Base-by-base conservation (phyloP, 2,113 vertebrate genomes). In the Sebastes schlegelii region DNA sequence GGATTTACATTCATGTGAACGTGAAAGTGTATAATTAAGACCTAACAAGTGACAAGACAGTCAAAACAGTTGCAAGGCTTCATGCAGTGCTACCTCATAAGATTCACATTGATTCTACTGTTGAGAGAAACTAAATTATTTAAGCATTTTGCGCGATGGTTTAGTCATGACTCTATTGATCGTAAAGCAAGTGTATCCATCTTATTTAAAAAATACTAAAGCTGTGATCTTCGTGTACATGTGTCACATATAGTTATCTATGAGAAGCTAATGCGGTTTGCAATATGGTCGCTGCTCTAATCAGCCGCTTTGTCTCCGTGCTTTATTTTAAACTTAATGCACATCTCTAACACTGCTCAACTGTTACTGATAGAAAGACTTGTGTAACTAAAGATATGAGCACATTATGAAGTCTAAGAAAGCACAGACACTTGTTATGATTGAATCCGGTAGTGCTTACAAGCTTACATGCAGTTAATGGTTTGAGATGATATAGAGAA, bases 381-480 rank as follows among this genome's bases (percentile, higher is more conserved):
- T 62, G 77, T 26, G 70, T 81, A 83, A 79, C 83, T 85, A 83
- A 85, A 90, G 81, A 81, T 84, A 84, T 93, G 87, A 88, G 88
- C 88, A 84, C 85, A 13, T 80, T 0, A 55, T 87, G 89, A 85
- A 80, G 83, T 34, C 80, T 79, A 88, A 83, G 84, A 88, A 88
- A 89, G 87, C 89, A 89, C 87, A 85, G 87, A 91, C 91, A 89
- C 74, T 83, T 87, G 77, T 80, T 8, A 78, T 91, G 91, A 91
- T 86, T 71, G 0, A 76, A 83, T 90, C 82, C 74, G 84, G 75
- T 77, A 83, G 89, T 82, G 86, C 88, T 89, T 80, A 89, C 86
- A 82, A 92, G 92, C 90, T 86, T 68, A 91, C 92, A 93, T 93
- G 93, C 92, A 93, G 90, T 92, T 88, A 92, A 92, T 93, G 93